Evolutionary conservation across 1,140 invertebrate genomes (phyloP), one percentile per base, ranked within the genome.

Genomic region (Polypedilum pembai): DNA sequence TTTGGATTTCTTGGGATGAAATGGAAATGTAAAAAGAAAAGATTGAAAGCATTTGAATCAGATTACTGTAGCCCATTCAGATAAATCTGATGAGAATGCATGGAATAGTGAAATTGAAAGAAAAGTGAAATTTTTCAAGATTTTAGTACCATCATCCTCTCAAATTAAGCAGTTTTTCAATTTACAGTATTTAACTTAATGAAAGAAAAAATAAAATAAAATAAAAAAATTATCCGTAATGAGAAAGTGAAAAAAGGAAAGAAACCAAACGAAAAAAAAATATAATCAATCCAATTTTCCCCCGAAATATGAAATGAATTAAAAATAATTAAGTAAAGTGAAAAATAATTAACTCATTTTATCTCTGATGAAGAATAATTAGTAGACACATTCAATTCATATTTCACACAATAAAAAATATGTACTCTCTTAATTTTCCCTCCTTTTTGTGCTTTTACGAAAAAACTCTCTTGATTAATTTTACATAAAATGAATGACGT

Each of bases 151-250:
- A 69, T 69, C 65, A 69, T 69, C 65, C 65, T 10, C 18, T 69
- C 65, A 69, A 69, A 69, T 69, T 69, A 69, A 69, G 65, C 65
- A 69, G 65, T 69, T 69, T 69, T 69, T 69, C 65, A 69, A 69
- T 69, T 69, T 69, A 69, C 65, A 69, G 20, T 69, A 69, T 69
- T 69, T 69, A 69, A 69, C 65, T 69, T 69, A 20, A 20, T 20
- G 20, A 69, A 69, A 10, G 20, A 69, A 69, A 66, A 65, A 66
- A 66, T 18, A 69, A 69, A 18, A 69, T 69, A 21, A 21, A n/a
- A 56, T 15, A n/a, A 56, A 56, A 56, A 56, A 56, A n/a, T 56
- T 56, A n/a, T n/a, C 45, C 45, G 45, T 56, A 56, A 56, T n/a
- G 45, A 33, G 5, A 33, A 33, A n/a, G n/a, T n/a, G n/a, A n/a